Evolutionary conservation across 1,140 invertebrate genomes (phyloP), one percentile per base, ranked within the genome.

Genomic region (Whitmania pigra): DNA sequence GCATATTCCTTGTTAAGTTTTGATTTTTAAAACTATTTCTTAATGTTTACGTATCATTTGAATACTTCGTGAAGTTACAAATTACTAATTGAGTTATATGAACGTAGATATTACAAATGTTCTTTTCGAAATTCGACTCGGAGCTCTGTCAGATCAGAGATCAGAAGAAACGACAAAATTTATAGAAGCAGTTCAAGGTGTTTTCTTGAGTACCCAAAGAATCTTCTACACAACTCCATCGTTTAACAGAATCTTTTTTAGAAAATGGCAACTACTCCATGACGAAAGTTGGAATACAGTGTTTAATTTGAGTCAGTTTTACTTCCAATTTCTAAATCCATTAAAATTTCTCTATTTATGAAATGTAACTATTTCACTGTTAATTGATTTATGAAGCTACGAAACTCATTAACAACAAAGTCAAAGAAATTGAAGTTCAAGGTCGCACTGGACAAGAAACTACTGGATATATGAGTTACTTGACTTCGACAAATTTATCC

Each of bases 51-150:
- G n/a, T n/a, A n/a, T 63, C 57, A 63, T 27, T 13, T 20, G 29
- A 63, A 27, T 31, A 63, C 22, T 63, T 31, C 9, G 22, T 17
- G 31, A 36, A 36, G 31, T 36, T 36, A 36, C 31, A 63, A 13
- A n/a, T 63, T n/a, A 31, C 11, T 27, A 63, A 63, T 31, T 31
- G 13, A 63, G 18, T 31, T 31, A n/a, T 15, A 63, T 31, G 13
- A 63, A 63, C 55, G 9, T 63, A 63, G 57, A 63, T 55, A 53
- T 71, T 22, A 4, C 36, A 7, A 71, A 43, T 53, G 69, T 71
- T 7, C 43, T 71, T 40, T 71, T 54, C 18, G 69, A 71, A 55
- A 71, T 27, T 29, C 29, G 69, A 53, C 53, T 71, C 25, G 69
- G 69, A 53, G 53, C 25, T 27, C 53, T 71, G 43, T 71, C 69